Conservation (phyloP, 2,797 vertebrate genomes). For the Smutsia temminckii region DNA sequence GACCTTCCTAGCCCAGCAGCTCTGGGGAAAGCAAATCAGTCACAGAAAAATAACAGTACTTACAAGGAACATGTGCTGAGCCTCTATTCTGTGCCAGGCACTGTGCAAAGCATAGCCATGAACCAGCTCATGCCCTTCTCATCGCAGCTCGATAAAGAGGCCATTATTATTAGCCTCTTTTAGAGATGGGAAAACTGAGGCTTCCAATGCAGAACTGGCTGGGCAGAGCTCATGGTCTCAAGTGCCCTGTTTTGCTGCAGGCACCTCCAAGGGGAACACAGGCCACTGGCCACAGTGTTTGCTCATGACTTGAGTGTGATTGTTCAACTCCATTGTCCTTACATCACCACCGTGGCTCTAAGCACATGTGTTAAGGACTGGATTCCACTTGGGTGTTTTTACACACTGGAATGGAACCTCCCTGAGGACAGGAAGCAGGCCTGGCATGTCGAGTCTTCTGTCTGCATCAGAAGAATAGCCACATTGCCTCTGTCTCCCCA, state of each 20-base stretch:
- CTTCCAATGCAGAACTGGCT: background rate
- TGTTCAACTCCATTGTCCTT: accelerated
- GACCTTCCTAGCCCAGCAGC: background rate
- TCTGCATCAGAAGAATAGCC: background rate
- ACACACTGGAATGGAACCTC: background rate
- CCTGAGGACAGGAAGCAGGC: background rate
- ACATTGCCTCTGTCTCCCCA: background rate
- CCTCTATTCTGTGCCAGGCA: background rate
- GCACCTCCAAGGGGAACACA: background rate
- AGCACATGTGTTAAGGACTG: accelerated
- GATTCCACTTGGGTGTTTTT: background rate
- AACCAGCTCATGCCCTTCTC: background rate
- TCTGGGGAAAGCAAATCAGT: background rate
- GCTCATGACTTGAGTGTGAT: accelerated
- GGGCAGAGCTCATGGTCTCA: background rate
- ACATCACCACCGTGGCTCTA: accelerated
- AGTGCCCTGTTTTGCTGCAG: background rate
- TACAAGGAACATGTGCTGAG: background rate
- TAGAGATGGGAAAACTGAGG: background rate
- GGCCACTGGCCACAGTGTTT: accelerated
- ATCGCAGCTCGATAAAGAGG: background rate
- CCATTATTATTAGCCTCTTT: background rate
- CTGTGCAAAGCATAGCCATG: background rate
- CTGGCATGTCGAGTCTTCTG: too few relatives aligned
- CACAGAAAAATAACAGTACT: accelerated